Evolutionary conservation across 2,113 vertebrate genomes (phyloP).

Genomic region (Rhagologus leucostigma): DNA sequence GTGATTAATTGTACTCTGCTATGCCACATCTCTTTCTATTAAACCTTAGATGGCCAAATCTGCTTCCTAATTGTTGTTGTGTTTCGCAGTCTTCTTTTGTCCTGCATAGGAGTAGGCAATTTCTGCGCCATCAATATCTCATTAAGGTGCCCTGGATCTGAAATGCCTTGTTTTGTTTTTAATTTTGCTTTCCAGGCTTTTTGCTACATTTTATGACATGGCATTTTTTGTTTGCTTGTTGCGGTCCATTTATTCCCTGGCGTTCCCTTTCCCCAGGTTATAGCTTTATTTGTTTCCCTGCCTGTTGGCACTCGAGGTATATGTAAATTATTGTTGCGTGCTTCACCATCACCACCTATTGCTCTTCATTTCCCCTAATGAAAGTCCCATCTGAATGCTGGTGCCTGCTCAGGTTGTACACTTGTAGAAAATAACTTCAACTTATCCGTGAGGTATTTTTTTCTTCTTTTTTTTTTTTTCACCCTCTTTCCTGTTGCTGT

Average conservation of each 20-base stretch:
- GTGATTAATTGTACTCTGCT: conserved; percentile 63
- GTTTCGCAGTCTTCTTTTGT: conserved; percentile 49
- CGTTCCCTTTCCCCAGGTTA: conserved; percentile 9
- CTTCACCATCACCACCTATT: conserved; percentile 27
- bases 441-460: not conserved
- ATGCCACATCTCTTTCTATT: conserved; percentile 56
- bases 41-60: conserved; percentile 28
- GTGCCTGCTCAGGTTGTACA: not conserved
- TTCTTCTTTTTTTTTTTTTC: not conserved
- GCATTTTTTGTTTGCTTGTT: conserved; percentile 32
- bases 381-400: not conserved
- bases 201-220: conserved; percentile 18
- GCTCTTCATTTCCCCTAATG: conserved; percentile 48
- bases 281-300: conserved; percentile 43
- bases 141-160: conserved; percentile 25
- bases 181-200: conserved; percentile 25
- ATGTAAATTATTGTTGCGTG: conserved; percentile 34
- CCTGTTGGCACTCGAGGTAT: not conserved
- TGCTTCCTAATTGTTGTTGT: conserved; percentile 63
- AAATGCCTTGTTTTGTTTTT: conserved; percentile 12
- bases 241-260: conserved; percentile 30
- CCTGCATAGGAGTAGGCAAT: conserved; percentile 53
- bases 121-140: conserved; percentile 58
- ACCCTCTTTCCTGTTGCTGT: not conserved
- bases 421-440: not conserved